Evolutionary conservation across 2,888 invertebrate genomes (phyloP).

Genomic region (Cheilosia grossa): DNA sequence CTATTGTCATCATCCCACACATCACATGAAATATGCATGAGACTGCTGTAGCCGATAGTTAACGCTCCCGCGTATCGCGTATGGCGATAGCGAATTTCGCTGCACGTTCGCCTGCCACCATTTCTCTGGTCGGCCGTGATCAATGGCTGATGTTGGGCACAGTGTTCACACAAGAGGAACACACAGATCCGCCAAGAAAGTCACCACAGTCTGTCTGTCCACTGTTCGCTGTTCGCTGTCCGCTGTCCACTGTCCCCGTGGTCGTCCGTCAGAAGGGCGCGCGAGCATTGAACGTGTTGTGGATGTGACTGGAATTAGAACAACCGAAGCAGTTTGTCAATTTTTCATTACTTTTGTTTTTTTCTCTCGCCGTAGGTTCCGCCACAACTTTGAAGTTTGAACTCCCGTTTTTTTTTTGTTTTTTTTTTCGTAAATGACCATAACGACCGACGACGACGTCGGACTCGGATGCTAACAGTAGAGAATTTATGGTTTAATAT

Average conservation of each 20-base stretch:
- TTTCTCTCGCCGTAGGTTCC: conserved; percentile 10
- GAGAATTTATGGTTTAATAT: conserved; percentile 70
- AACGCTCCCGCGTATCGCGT: conserved; percentile 33
- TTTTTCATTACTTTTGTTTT: conserved; percentile 12
- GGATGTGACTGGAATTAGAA: conserved; percentile 74
- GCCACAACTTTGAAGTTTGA: conserved; percentile 25
- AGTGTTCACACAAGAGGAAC: conserved; percentile 23
- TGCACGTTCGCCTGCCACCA: conserved; percentile 51
- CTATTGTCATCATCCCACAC: conserved; percentile 68
- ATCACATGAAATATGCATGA: conserved; percentile 73
- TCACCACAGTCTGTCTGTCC: not conserved
- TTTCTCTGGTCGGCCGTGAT: conserved; percentile 57
- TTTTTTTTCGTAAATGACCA: conserved; percentile 50
- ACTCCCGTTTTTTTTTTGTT: conserved; percentile 27
- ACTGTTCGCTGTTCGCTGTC: conserved; percentile 14
- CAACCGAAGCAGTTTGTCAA: conserved; percentile 57
- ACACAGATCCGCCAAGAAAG: conserved; percentile 53
- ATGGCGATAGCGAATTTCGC: conserved; percentile 21
- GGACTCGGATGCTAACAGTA: conserved; percentile 61
- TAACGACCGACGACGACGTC: conserved; percentile 41
- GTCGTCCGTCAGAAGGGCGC: conserved; percentile 55
- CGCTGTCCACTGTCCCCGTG: conserved; percentile 13
- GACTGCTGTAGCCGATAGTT: conserved; percentile 52
- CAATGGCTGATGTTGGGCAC: conserved; percentile 39
- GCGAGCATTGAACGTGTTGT: conserved; percentile 43